A percentile compares a stretch with the other conserved stretches of the same genome.
phyloP scores from a whole-genome alignment of 1,140 invertebrate genomes.

The Aphis gossypii region DNA sequence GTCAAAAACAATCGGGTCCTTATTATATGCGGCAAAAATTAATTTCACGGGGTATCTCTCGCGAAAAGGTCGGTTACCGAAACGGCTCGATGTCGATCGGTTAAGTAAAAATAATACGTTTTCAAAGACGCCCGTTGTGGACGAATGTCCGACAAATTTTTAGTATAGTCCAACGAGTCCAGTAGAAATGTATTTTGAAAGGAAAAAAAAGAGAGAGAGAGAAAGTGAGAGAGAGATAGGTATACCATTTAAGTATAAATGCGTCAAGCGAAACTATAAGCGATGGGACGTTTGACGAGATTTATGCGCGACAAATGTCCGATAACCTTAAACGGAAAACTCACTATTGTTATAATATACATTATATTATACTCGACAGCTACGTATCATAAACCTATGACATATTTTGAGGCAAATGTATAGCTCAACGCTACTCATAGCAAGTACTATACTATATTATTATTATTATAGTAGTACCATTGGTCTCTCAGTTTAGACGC shows the following conservation, averaged over 20 bases:
- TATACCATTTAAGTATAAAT: not conserved
- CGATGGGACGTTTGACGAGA: not conserved
- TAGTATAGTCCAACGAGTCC: not conserved
- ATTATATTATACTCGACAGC: not conserved
- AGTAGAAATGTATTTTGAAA: not conserved
- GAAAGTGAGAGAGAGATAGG: not conserved
- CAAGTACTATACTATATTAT: not conserved
- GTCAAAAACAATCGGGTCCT: conserved; percentile 43
- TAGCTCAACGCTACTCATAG: not conserved
- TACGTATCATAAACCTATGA: not conserved
- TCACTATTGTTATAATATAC: not conserved
- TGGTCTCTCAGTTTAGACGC: too few relatives aligned
- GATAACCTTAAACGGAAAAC: not conserved
- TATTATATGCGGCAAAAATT: not conserved
- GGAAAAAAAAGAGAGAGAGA: not conserved
- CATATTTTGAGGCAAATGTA: not conserved
- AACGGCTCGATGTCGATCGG: not conserved
- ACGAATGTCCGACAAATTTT: not conserved
- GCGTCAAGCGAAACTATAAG: not conserved
- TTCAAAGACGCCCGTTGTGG: not conserved
- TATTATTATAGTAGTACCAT: not conserved
- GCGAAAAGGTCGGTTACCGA: not conserved
- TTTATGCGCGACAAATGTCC: not conserved
- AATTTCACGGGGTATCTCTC: not conserved
- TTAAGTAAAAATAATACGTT: conserved; percentile 29